These are phyloP conservation scores for Cotesia vestalis DNA, from an alignment of 1,140 invertebrate genomes.

Conservation along the genomic window DNA sequence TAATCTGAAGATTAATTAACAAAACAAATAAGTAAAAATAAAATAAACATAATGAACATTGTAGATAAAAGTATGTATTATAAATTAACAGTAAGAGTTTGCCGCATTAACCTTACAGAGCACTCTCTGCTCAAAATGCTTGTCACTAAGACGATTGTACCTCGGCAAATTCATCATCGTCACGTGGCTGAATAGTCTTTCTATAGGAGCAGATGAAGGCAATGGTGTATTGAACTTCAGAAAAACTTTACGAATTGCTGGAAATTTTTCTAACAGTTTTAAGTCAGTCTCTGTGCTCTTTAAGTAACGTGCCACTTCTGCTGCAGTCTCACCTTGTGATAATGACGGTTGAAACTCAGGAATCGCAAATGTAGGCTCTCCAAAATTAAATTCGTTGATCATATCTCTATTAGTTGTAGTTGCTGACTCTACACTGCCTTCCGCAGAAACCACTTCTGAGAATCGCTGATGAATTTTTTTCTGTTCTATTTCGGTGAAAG, in stretches of 20 bases:
- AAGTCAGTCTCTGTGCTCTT: conserved; percentile 1
- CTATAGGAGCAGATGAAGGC: conserved; percentile 47
- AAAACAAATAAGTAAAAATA: too few relatives aligned
- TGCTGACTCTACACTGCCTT: not conserved
- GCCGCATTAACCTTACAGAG: conserved; percentile 21
- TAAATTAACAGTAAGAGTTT: conserved; percentile 7
- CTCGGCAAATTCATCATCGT: conserved; percentile 45
- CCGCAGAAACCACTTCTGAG: conserved; percentile 9
- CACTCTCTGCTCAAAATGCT: conserved; percentile 27
- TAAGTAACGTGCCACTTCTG: conserved; percentile 11
- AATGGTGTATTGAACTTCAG: conserved; percentile 46
- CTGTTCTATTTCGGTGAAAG: conserved; percentile 10
- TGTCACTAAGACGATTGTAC: conserved; percentile 22
- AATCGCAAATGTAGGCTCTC: conserved; percentile 5
- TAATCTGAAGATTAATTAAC: too few relatives aligned
- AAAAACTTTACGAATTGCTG: conserved; percentile 45
- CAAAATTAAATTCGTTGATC: conserved; percentile 15
- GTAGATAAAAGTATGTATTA: too few relatives aligned
- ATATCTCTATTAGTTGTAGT: not conserved
- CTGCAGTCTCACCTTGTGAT: conserved; percentile 24
- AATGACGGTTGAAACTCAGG: conserved; percentile 15
- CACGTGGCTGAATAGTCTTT: conserved; percentile 46
- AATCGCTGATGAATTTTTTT: conserved; percentile 8
- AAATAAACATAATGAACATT: too few relatives aligned
- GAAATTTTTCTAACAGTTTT: conserved; percentile 26